Evolutionary conservation across 2,797 vertebrate species (phyloP), one percentile per base, ranked within the genome.

Genomic region (Takifugu ocellatus): DNA sequence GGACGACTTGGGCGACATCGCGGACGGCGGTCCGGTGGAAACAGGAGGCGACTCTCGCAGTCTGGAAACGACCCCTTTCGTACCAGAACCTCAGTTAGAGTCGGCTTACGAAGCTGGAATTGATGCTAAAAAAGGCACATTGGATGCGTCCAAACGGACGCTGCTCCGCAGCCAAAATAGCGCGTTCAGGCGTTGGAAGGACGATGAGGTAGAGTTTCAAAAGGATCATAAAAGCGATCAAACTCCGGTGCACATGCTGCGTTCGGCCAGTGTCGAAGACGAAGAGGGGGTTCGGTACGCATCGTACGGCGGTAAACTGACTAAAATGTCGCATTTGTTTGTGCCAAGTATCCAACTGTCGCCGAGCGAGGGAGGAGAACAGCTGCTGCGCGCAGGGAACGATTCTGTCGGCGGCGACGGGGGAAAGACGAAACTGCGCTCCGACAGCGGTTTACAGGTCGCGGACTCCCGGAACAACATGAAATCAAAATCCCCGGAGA

Each of bases 131-230:
- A 93, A 92, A 85, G 90, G 91, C 77, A 87, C 92, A 75, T 85
- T 92, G 1, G 94, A 95, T 61, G 90, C 91, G 0, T 90, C 92
- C 77, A 94, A 91, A 84, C 89, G 94, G 79, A 93, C 90, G 60
- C 88, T 97, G 77, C 93, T 93, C 31, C 94, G 91, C 2, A 98
- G 97, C 86, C 95, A 96, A 88, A 94, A 98, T 90, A 99, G 96
- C 66, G 96, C 97, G 0, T 99, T 98, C 91, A 93, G 96, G 77
- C 93, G 93, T 14, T 98, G 97, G 97, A 94, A 90, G 83, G 95
- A 96, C 79, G 89, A 87, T 25, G 94, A 95, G 82, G 83, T 92
- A 25, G 93, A 91, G 79, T 88, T 90, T 84, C 94, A 85, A 75
- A 88, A 79, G 79, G 92, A 92, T 61, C 90, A 73, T 91, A 93